Evolutionary conservation across 2,888 invertebrate species (phyloP).

Genomic region (Opisthograptis luteolata): DNA sequence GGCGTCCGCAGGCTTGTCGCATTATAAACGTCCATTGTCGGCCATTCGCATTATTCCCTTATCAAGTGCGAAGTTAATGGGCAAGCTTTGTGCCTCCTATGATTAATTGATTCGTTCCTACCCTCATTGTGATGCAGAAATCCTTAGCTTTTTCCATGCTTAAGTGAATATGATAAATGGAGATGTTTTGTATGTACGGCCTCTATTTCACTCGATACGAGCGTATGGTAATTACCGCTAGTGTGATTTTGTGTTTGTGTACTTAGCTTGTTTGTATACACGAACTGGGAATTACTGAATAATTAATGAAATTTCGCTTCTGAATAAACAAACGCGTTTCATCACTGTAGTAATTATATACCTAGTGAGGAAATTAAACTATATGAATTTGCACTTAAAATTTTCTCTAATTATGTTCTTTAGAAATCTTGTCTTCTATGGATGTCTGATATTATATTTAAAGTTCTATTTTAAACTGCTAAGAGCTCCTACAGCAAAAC

Average conservation of each 20-base stretch:
- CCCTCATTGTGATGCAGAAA: constrained; percentile 80
- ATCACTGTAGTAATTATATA: constrained; percentile 15
- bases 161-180: constrained; percentile 69
- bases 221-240: constrained; percentile 54
- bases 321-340: constrained; percentile 35
- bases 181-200: constrained; percentile 49
- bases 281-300: constrained; percentile 45
- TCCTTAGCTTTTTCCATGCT: constrained; percentile 73
- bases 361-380: neutral
- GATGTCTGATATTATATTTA: constrained; percentile 6
- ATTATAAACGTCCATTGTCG: constrained; percentile 62
- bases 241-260: constrained; percentile 47
- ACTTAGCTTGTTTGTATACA: constrained; percentile 39
- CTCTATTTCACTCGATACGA: constrained; percentile 40
- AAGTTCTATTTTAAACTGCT: constrained; percentile 24
- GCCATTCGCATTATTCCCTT: constrained; percentile 78
- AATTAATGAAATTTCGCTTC: constrained; percentile 46
- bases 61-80: constrained; percentile 83
- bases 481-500: constrained; percentile 31
- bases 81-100: constrained; percentile 78
- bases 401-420: too few species aligned
- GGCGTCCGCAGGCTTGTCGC: constrained; percentile 66
- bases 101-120: constrained; percentile 80
- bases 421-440: too few species aligned
- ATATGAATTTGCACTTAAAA: too few species aligned